A percentile compares a stretch with the other conserved stretches of the same genome.
These are phyloP conservation scores for Leuciscus waleckii DNA, from an alignment of 2,797 vertebrate genomes.

Conservation along the genomic window DNA sequence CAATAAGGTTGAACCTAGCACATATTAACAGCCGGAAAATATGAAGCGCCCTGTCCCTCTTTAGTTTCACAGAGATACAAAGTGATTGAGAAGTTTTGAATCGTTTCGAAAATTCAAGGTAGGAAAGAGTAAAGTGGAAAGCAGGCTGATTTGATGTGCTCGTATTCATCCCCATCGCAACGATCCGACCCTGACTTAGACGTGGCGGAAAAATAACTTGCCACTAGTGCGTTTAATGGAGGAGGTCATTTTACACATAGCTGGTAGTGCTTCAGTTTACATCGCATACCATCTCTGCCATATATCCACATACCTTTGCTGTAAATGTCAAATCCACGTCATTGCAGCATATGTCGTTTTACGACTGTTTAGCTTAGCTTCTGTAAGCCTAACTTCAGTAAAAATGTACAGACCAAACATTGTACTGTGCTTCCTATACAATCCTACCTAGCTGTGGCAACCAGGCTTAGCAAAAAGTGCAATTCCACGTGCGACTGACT, in stretches of 20 bases:
- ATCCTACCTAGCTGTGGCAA: slow-evolving; percentile 18
- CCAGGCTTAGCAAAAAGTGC: slow-evolving; percentile 45
- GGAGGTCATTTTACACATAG: slow-evolving; percentile 38
- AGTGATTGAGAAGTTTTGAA: slow-evolving; percentile 54
- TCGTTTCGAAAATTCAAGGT: not conserved
- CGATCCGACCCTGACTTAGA: slow-evolving; percentile 29
- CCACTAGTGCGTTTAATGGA: slow-evolving; percentile 41
- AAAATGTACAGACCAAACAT: slow-evolving; percentile 43
- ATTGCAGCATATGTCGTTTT: slow-evolving; percentile 10
- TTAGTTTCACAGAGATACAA: slow-evolving; percentile 76
- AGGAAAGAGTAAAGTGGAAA: slow-evolving; percentile 37
- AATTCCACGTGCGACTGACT: slow-evolving; percentile 26
- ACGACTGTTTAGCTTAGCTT: slow-evolving; percentile 25
- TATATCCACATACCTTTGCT: slow-evolving; percentile 7
- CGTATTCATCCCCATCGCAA: not conserved
- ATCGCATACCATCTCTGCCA: slow-evolving; percentile 6
- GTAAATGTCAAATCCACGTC: slow-evolving; percentile 30
- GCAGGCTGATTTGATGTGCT: slow-evolving; percentile 43
- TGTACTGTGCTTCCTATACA: slow-evolving; percentile 42
- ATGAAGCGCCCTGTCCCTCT: slow-evolving; percentile 59
- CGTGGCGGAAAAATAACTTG: slow-evolving; percentile 19
- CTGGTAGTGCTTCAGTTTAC: slow-evolving; percentile 31
- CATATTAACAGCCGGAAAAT: slow-evolving; percentile 73
- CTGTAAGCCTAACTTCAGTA: slow-evolving; percentile 7
- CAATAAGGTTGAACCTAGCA: slow-evolving; percentile 69